Conservation (phyloP, 2,888 invertebrate species). For the Lycophotia porphyrea region DNA sequence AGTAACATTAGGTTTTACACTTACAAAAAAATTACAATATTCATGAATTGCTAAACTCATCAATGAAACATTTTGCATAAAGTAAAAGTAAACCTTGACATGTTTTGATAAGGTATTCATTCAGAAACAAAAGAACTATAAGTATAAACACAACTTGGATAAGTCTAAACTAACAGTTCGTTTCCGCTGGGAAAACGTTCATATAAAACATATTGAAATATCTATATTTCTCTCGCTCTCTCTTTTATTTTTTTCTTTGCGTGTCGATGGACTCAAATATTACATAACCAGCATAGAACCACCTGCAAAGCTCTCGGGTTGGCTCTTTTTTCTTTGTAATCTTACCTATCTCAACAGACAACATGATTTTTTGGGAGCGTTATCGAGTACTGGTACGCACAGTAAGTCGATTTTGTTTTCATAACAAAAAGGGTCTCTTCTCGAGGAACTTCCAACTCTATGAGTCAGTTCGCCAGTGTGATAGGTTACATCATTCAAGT, state of each 20-base stretch:
- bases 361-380: neutral
- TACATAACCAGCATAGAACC: neutral
- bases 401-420: constrained; percentile 1
- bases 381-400: neutral
- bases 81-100: constrained; percentile 47
- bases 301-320: neutral
- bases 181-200: neutral
- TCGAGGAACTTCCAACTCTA: neutral
- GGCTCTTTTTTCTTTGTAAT: neutral
- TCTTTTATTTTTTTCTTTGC: neutral
- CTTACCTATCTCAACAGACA: neutral
- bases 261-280: neutral
- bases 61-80: constrained; percentile 43
- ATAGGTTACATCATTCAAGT: constrained; percentile 16
- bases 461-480: constrained; percentile 1
- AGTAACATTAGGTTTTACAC: neutral
- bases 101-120: constrained; percentile 49
- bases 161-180: neutral
- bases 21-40: neutral
- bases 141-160: neutral
- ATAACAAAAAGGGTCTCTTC: neutral
- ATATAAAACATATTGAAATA: neutral
- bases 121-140: constrained; percentile 12
- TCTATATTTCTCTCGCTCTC: no score
- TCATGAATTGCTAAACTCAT: constrained; percentile 26